phyloP scores from a whole-genome alignment of 1,140 invertebrate genomes.

The Pseudachorutes palmiensis region DNA sequence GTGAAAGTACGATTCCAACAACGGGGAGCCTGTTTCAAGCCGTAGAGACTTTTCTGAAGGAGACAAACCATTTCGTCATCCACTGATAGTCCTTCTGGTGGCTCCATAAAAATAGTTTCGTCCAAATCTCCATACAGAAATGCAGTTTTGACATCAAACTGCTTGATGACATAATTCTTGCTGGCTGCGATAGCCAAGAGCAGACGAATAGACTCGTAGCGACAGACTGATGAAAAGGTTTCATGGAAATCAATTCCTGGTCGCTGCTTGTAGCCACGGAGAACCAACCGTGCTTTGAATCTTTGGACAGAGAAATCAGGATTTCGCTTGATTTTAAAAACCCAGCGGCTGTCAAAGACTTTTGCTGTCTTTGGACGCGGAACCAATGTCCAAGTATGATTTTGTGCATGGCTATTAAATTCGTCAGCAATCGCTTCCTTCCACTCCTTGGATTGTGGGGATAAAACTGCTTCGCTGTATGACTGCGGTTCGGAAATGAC shows the following conservation, averaged over 20 bases:
- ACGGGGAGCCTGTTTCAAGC: constrained; percentile 36
- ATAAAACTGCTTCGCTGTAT: constrained; percentile 27
- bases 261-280: constrained; percentile 38
- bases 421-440: constrained; percentile 29
- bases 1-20: constrained; percentile 41
- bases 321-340: constrained; percentile 26
- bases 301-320: neutral
- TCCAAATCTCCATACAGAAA: constrained; percentile 38
- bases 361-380: neutral
- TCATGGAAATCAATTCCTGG: constrained; percentile 37
- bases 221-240: constrained; percentile 40
- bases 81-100: constrained; percentile 31
- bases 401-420: constrained; percentile 26
- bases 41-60: neutral
- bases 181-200: constrained; percentile 25
- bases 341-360: constrained; percentile 20
- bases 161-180: constrained; percentile 12
- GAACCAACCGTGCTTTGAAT: constrained; percentile 39
- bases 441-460: constrained; percentile 25
- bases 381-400: constrained; percentile 40
- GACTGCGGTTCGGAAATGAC: neutral
- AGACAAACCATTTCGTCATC: neutral
- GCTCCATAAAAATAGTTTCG: constrained; percentile 38
- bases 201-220: constrained; percentile 38
- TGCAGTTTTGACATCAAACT: constrained; percentile 27